A percentile compares a stretch with the other conserved stretches of the same genome.
Evolutionary conservation across 1,140 invertebrate genomes (phyloP).

Genomic region (Hyles vespertilio): DNA sequence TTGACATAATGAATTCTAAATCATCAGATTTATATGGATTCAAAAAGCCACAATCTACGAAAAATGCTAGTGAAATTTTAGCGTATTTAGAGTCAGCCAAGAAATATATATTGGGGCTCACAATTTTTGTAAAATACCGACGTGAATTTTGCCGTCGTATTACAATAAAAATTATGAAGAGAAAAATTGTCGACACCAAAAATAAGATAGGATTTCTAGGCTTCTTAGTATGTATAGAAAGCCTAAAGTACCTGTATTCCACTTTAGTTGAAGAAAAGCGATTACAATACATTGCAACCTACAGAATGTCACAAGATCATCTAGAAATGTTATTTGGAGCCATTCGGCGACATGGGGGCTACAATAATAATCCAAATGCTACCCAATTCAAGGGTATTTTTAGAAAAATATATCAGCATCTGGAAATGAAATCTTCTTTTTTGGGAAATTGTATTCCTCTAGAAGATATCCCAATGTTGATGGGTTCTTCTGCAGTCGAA

Average conservation of each 20-base stretch:
- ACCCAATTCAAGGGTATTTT: slow-evolving; percentile 34
- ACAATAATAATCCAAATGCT: slow-evolving; percentile 56
- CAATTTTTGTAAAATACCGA: slow-evolving; percentile 24
- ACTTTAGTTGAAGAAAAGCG: slow-evolving; percentile 23
- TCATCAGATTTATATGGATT: slow-evolving; percentile 1
- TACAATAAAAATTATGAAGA: slow-evolving; percentile 15
- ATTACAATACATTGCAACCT: slow-evolving; percentile 35
- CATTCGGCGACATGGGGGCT: slow-evolving; percentile 43
- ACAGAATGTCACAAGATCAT: slow-evolving; percentile 61
- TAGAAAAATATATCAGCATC: slow-evolving; percentile 29
- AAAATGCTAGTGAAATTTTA: not conserved
- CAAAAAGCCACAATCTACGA: slow-evolving; percentile 8
- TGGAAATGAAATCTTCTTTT: slow-evolving; percentile 21
- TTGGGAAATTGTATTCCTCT: slow-evolving; percentile 19
- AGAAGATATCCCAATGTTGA: slow-evolving; percentile 16
- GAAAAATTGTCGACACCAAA: slow-evolving; percentile 16
- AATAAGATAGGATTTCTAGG: slow-evolving; percentile 28
- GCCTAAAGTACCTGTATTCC: slow-evolving; percentile 32
- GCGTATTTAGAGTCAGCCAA: slow-evolving; percentile 8
- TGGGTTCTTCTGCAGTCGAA: slow-evolving; percentile 10
- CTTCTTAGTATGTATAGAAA: slow-evolving; percentile 24
- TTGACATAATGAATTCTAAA: slow-evolving; percentile 26
- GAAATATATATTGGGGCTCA: slow-evolving; percentile 20
- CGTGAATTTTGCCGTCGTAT: slow-evolving; percentile 15
- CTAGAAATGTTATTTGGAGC: slow-evolving; percentile 58